Base-by-base conservation (phyloP, 2,888 invertebrate genomes). In the Pasiphila rectangulata region DNA sequence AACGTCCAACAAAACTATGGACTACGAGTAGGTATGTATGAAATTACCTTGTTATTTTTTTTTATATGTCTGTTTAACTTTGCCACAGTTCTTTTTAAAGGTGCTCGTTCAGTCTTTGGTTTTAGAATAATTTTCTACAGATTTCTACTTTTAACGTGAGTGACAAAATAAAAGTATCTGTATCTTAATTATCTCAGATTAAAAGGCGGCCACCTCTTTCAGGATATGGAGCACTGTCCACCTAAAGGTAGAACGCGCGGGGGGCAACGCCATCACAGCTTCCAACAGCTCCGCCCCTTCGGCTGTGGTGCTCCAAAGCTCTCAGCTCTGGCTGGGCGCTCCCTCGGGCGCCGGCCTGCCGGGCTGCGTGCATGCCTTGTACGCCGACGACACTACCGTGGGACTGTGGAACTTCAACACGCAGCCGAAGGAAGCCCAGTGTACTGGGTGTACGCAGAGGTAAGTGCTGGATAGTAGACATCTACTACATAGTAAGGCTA, bases 361-460 rank as follows among this genome's bases (percentile, higher is more conserved):
- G 9, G 96, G 95, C 0, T 96, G 97, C 56, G 89, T 98, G 4
- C 95, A 96, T 70, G 93, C 95, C 57, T 85, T 98, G 1, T 89
- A 91, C 54, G 84, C 95, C 6, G 96, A 98, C 71, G 94, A 93
- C 16, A 90, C 91, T 41, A 92, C 92, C 0, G 81, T 98, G 25
- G 98, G 98, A 0, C 87, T 98, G 5, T 98, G 96, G 96, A 95
- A 97, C 82, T 98, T 97, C 72, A 79, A 90, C 0, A 85, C 90
- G 0, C 93, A 93, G 39, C 90, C 92, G 1, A 90, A 90, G 2
- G 84, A 88, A 1, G 90, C 92, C 2, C 90, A 90, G n/a, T 97
- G 96, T 63, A 90, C 90, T 13, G 95, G 95, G 0, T 95, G 95
- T 15, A 49, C 48, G 2, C 48, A 49, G 16, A 44, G 38, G 45